Conservation (phyloP, 2,888 invertebrate species). For the Arctia plantaginis region DNA sequence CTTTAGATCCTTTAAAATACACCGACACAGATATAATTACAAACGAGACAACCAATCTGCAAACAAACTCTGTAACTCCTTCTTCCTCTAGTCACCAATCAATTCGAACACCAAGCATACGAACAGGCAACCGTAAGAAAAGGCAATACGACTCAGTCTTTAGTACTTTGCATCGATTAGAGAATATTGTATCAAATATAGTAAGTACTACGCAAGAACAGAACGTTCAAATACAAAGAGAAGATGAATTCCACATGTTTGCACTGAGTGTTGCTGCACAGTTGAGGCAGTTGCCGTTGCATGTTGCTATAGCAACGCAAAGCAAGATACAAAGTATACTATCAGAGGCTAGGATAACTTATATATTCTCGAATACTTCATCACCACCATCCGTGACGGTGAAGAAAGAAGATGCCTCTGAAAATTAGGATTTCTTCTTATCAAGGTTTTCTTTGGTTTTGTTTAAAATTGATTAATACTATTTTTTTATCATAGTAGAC, state of each 20-base stretch:
- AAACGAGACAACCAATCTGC: background rate
- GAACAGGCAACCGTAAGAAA: background rate
- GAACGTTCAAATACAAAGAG: background rate
- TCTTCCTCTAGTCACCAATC: background rate
- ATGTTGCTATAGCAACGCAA: constrained; percentile 21
- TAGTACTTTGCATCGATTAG: constrained; percentile 13
- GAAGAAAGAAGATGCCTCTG: constrained; percentile 9
- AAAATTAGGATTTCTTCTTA: background rate
- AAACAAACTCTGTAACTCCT: background rate
- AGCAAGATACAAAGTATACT: constrained; percentile 15
- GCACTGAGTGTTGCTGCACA: constrained; percentile 17
- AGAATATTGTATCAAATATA: constrained; percentile 4
- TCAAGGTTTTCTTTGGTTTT: background rate
- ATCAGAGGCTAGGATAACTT: constrained; percentile 13
- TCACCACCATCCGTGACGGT: background rate
- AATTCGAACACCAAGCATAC: background rate
- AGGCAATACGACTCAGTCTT: background rate
- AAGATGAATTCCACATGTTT: constrained; percentile 19
- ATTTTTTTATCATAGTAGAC: background rate
- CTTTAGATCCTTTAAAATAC: background rate
- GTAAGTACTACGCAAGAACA: background rate
- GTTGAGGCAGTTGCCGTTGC: constrained; percentile 17
- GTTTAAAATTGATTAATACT: background rate
- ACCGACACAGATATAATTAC: background rate
- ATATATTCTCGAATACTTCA: constrained; percentile 1